A percentile compares a stretch with the other conserved stretches of the same genome.
Evolutionary conservation across 1,140 invertebrate species (phyloP).

Genomic region (Chionoecetes opilio): DNA sequence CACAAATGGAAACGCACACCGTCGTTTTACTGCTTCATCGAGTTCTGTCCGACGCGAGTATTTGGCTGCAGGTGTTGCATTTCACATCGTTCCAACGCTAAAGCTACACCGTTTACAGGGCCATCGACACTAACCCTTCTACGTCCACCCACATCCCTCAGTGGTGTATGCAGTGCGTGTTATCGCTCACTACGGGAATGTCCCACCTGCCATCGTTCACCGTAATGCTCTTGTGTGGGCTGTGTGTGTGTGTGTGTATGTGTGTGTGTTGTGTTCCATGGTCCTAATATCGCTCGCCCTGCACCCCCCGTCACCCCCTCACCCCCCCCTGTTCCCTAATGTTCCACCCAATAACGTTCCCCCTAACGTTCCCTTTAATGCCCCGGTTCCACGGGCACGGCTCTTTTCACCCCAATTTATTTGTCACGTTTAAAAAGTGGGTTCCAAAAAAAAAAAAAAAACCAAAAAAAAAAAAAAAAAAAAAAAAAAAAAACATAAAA

Average conservation of each 20-base stretch:
- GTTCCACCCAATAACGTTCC: constrained; percentile 3
- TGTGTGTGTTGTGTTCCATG: not conserved
- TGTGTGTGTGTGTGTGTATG: too few species aligned
- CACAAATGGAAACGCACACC: not conserved
- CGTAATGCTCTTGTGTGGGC: not conserved
- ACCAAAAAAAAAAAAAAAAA: too few species aligned
- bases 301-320: too few species aligned
- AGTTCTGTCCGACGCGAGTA: too few species aligned
- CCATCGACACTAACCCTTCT: not conserved
- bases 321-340: too few species aligned
- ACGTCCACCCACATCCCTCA: not conserved
- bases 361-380: constrained; percentile 29
- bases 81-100: not conserved
- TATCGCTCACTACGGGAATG: not conserved
- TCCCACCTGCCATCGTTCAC: not conserved
- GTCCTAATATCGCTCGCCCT: constrained; percentile 3
- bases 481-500: too few species aligned
- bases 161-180: not conserved
- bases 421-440: constrained; percentile 28
- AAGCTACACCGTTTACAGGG: not conserved
- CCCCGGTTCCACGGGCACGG: not conserved
- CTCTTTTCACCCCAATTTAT: constrained; percentile 1
- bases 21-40: too few species aligned
- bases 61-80: not conserved
- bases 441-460: too few species aligned